Conservation (phyloP, 2,888 invertebrate genomes). For the Cotesia congregata region DNA sequence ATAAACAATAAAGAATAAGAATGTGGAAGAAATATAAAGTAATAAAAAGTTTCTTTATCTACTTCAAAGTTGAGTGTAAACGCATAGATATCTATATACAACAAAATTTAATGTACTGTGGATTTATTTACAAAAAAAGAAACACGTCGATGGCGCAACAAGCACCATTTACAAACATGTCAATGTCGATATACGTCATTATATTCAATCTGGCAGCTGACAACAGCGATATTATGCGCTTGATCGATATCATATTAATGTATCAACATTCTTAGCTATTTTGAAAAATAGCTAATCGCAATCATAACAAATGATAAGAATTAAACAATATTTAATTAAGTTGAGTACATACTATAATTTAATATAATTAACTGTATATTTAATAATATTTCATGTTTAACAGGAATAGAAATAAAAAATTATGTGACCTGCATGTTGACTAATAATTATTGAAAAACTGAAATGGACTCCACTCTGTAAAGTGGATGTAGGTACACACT, state of each 20-base stretch:
- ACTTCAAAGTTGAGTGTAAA: neutral
- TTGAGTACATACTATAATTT: too few species aligned
- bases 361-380: neutral
- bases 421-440: constrained; percentile 1
- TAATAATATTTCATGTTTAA: constrained; percentile 5
- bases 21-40: too few species aligned
- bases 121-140: constrained; percentile 12
- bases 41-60: neutral
- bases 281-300: neutral
- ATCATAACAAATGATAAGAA: too few species aligned
- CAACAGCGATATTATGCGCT: constrained; percentile 21
- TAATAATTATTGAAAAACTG: constrained; percentile 25
- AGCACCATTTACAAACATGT: constrained; percentile 25
- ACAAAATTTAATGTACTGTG: neutral
- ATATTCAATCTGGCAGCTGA: constrained; percentile 28
- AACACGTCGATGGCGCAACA: constrained; percentile 27
- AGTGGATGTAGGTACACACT: neutral
- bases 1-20: too few species aligned
- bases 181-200: constrained; percentile 11
- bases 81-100: neutral
- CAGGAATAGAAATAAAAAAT: neutral
- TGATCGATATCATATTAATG: constrained; percentile 21
- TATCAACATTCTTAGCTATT: neutral
- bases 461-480: constrained; percentile 16
- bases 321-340: too few species aligned